Evolutionary conservation across 2,888 invertebrate species (phyloP), one percentile per base, ranked within the genome.

Genomic region (Ochropacha duplaris): DNA sequence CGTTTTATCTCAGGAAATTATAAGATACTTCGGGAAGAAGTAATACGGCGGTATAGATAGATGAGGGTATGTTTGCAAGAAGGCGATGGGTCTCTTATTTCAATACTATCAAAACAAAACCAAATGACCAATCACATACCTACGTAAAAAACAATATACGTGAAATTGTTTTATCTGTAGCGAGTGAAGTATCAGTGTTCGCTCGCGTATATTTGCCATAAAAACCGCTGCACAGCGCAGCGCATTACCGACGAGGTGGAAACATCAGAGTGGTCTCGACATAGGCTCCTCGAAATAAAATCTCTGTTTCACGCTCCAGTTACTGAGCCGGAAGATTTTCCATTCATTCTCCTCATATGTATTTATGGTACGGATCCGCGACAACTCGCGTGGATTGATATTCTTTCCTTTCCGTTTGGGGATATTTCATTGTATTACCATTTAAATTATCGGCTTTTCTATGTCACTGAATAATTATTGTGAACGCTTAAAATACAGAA

Each of bases 261-360:
- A 83, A 84, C 69, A 80, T 77, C 74, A 63, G 73, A 70, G 73
- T 77, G 77, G 75, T 76, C 76, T 75, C 74, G 57, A 68, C 69
- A 72, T 73, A 74, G 74, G 69, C 72, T 81, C 67, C 68, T 77
- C 76, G 69, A 79, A 85, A 86, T 84, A 81, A 81, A 85, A 87
- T 85, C 82, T 85, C 74, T 63, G 81, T 71, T 81, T 80, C 74
- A 82, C 82, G 83, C 83, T 74, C 84, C 81, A 87, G 81, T 88
- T 81, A 74, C 68, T 69, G 68, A 60, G 57, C 71, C 71, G 76
- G 72, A 75, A 81, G 81, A 82, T 80, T 79, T 74, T 56, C 76
- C 74, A 80, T 84, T 81, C 78, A 82, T 81, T 79, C 76, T 65
- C 69, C 67, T 72, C 77, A 72, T 72, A 78, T 75, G 71, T 81